Evolutionary conservation across 2,113 vertebrate genomes (phyloP).

Genomic region (Anguilla japonica): DNA sequence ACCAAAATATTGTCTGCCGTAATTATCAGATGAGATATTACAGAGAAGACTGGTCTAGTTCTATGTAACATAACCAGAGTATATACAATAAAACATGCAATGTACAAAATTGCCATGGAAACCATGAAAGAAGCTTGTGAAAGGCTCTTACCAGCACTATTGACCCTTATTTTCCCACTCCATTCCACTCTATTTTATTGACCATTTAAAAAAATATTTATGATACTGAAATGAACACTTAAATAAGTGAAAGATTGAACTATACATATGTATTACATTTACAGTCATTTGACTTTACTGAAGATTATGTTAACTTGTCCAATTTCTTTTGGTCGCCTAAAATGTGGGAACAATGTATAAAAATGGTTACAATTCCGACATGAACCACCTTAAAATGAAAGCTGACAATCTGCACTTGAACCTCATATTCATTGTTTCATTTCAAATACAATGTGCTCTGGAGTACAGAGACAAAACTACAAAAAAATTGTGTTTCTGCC

Average conservation of each 20-base stretch:
- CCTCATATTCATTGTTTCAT: too few relatives aligned
- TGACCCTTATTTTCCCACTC: too few relatives aligned
- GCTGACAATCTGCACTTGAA: too few relatives aligned
- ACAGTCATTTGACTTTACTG: constrained; percentile 8
- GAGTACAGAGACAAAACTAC: too few relatives aligned
- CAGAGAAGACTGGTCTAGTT: neutral
- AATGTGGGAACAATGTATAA: neutral
- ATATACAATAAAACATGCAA: neutral
- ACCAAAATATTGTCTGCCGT: neutral
- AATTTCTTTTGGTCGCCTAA: too few relatives aligned
- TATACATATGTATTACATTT: constrained; percentile 1
- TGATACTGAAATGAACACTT: neutral
- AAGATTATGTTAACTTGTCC: neutral
- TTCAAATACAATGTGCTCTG: too few relatives aligned
- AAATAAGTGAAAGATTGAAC: neutral
- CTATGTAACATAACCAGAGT: neutral
- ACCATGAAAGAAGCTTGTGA: neutral
- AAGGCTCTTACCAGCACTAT: neutral
- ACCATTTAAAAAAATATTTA: neutral
- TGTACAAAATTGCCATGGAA: neutral
- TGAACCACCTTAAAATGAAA: too few relatives aligned
- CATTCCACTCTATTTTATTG: too few relatives aligned
- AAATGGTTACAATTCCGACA: neutral
- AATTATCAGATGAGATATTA: neutral
- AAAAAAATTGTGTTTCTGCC: too few relatives aligned